These are phyloP conservation scores for Cyanistes caeruleus DNA, from an alignment of 2,113 vertebrate genomes.

Conservation along the genomic window DNA sequence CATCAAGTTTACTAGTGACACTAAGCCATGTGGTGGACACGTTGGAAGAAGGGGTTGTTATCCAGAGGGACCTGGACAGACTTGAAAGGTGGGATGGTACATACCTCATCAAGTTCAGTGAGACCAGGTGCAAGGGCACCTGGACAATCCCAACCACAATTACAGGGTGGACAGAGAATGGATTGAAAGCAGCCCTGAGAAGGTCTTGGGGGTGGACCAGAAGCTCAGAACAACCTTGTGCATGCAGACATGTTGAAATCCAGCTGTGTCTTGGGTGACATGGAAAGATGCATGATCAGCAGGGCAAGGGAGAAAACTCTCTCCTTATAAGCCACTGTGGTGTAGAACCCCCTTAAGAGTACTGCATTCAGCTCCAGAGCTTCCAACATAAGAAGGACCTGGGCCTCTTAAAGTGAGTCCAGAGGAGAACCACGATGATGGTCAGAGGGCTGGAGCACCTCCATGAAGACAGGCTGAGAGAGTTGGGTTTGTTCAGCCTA, in stretches of 20 bases:
- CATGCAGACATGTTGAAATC: neutral
- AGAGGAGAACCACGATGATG: neutral
- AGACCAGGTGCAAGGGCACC: neutral
- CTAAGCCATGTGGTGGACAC: fast-evolving
- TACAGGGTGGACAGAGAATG: neutral
- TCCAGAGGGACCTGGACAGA: neutral
- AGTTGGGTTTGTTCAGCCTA: neutral
- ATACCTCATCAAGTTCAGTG: neutral
- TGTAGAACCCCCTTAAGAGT: neutral
- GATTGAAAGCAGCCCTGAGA: neutral
- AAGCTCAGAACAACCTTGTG: neutral
- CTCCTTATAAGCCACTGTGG: neutral
- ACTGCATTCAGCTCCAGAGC: neutral
- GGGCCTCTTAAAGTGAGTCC: neutral
- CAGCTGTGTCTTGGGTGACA: neutral
- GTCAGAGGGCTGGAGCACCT: neutral
- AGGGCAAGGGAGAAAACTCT: neutral
- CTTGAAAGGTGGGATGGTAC: neutral
- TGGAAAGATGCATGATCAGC: neutral
- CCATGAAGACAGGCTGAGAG: neutral
- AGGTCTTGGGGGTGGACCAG: neutral
- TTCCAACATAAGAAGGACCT: neutral
- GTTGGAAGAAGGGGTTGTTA: neutral
- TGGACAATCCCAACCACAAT: neutral
- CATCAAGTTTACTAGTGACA: neutral